Conservation (phyloP, 2,888 invertebrate genomes). For the Cyclophora punctaria region DNA sequence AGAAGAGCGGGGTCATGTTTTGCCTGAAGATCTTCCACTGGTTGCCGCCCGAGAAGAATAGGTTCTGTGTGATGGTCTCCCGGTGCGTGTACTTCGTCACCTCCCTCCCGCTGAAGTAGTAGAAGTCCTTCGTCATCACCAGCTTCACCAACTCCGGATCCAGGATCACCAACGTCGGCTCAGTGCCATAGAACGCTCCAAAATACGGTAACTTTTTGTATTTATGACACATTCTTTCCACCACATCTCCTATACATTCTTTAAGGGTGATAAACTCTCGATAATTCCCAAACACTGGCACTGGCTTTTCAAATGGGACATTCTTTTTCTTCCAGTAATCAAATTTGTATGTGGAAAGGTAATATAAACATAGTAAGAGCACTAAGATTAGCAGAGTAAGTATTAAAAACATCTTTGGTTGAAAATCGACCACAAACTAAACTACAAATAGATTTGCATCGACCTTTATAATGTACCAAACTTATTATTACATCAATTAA, state of each 20-base stretch:
- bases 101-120: slow-evolving; percentile 41
- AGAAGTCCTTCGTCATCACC: slow-evolving; percentile 38
- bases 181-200: slow-evolving; percentile 45
- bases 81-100: slow-evolving; percentile 24
- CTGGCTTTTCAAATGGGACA: slow-evolving; percentile 30
- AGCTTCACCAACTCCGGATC: slow-evolving; percentile 38
- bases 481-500: too few species aligned
- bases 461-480: too few species aligned
- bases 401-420: too few species aligned
- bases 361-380: background rate
- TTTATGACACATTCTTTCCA: slow-evolving; percentile 29
- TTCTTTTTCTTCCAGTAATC: slow-evolving; percentile 37
- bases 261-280: slow-evolving; percentile 28
- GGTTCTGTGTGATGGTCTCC: slow-evolving; percentile 30
- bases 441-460: too few species aligned
- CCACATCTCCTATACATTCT: slow-evolving; percentile 19
- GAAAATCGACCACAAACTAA: too few species aligned
- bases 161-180: slow-evolving; percentile 37
- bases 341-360: slow-evolving; percentile 14
- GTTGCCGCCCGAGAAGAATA: slow-evolving; percentile 41
- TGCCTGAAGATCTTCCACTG: slow-evolving; percentile 45
- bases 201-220: slow-evolving; percentile 35
- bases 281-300: slow-evolving; percentile 39
- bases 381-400: too few species aligned
- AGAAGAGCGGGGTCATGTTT: slow-evolving; percentile 42